These are phyloP conservation scores for Oncorhynchus keta DNA, from an alignment of 2,113 vertebrate species.

Conservation along the genomic window DNA sequence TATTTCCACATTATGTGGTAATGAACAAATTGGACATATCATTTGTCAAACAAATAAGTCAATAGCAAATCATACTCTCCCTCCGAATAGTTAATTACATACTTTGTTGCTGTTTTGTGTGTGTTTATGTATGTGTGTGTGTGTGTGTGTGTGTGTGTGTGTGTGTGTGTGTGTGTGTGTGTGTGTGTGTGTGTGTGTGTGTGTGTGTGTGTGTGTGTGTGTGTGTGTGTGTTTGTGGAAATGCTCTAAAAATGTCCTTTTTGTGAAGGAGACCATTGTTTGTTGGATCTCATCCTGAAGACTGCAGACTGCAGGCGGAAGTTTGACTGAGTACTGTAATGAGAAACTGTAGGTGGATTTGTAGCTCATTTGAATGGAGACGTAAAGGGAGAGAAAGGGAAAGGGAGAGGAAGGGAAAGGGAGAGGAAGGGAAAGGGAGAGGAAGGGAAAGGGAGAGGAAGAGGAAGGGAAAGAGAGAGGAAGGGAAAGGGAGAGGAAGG, in stretches of 20 bases:
- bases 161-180: too few relatives aligned
- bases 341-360: constrained; percentile 6
- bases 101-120: neutral
- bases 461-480: too few relatives aligned
- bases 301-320: neutral
- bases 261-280: neutral
- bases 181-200: neutral
- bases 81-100: too few relatives aligned
- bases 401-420: too few relatives aligned
- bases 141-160: neutral
- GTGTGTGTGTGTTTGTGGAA: neutral
- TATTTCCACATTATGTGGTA: too few relatives aligned
- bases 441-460: too few relatives aligned
- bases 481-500: too few relatives aligned
- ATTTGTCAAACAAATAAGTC: too few relatives aligned
- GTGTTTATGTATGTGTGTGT: neutral
- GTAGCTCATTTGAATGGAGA: constrained; percentile 12
- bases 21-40: too few relatives aligned
- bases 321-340: neutral
- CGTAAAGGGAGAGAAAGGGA: neutral
- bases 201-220: neutral
- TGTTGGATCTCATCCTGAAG: neutral
- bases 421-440: too few relatives aligned
- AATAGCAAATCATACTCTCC: too few relatives aligned
- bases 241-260: neutral